Percentiles rank a stretch among this genome's conserved stretches.
Conservation (phyloP, 2,888 invertebrate species). For the Nebria brevicollis region DNA sequence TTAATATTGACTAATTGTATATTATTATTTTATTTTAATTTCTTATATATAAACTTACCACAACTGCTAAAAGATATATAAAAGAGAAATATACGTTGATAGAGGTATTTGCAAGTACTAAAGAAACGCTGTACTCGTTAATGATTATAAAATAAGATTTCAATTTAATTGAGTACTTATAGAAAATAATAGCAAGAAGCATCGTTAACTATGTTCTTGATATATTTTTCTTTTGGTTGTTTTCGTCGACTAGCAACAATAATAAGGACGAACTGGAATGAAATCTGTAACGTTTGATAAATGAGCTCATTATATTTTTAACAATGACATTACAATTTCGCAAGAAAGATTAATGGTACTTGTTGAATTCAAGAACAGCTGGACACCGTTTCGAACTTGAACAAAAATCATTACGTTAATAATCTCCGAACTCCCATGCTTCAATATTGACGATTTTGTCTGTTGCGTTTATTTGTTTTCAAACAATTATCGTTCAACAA, state of each 20-base stretch:
- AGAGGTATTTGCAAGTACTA: too few relatives aligned
- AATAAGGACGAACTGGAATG: conserved; percentile 10
- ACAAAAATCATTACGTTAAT: conserved; percentile 41
- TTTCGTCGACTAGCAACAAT: conserved; percentile 29
- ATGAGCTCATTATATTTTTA: conserved; percentile 47
- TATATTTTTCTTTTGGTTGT: conserved; percentile 29
- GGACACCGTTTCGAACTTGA: conserved; percentile 18
- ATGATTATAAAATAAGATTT: neutral
- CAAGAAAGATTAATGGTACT: conserved; percentile 48
- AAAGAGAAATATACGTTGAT: too few relatives aligned
- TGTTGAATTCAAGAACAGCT: conserved; percentile 43
- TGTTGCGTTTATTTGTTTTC: too few relatives aligned
- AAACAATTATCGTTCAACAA: too few relatives aligned
- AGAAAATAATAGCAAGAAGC: too few relatives aligned
- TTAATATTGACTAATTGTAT: too few relatives aligned
- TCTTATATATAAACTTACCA: too few relatives aligned
- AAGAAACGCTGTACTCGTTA: neutral
- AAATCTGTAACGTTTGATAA: conserved; percentile 43
- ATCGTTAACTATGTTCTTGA: neutral
- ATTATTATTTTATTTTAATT: too few relatives aligned
- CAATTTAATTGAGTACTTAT: neutral
- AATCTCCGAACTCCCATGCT: neutral
- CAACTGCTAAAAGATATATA: too few relatives aligned
- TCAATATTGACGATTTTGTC: too few relatives aligned
- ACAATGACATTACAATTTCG: conserved; percentile 47